These are phyloP conservation scores for Steinernema feltiae DNA, from an alignment of 1,140 invertebrate species.

Conservation along the genomic window DNA sequence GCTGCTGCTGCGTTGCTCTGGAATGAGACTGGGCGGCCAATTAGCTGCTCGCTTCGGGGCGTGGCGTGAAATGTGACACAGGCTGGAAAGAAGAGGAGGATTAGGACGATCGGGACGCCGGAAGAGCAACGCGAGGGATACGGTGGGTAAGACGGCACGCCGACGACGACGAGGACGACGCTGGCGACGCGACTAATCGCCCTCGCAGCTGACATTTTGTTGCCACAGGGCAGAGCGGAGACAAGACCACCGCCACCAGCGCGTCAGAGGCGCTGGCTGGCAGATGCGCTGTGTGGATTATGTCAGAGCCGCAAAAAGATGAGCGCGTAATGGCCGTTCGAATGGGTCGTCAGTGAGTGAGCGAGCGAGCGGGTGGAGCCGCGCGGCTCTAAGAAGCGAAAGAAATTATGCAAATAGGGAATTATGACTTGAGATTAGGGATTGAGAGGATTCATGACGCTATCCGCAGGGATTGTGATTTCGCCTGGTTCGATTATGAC, in stretches of 20 bases:
- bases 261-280: background rate
- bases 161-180: background rate
- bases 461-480: too few relatives aligned
- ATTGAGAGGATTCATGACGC: too few relatives aligned
- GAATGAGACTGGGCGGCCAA: too few relatives aligned
- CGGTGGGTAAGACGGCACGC: background rate
- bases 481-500: too few relatives aligned
- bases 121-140: background rate
- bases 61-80: background rate
- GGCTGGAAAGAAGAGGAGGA: too few relatives aligned
- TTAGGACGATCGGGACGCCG: too few relatives aligned
- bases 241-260: background rate
- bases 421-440: background rate
- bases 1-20: too few relatives aligned
- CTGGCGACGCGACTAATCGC: background rate
- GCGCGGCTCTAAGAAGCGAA: background rate
- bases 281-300: slow-evolving; percentile 5
- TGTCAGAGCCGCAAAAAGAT: background rate
- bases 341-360: background rate
- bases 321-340: slow-evolving; percentile 11
- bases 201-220: slow-evolving; percentile 15
- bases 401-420: background rate
- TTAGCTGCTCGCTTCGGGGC: background rate
- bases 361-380: too few relatives aligned
- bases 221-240: background rate